Evolutionary conservation across 2,113 vertebrate genomes (phyloP), one percentile per base, ranked within the genome.

Genomic region (Columbina picui): DNA sequence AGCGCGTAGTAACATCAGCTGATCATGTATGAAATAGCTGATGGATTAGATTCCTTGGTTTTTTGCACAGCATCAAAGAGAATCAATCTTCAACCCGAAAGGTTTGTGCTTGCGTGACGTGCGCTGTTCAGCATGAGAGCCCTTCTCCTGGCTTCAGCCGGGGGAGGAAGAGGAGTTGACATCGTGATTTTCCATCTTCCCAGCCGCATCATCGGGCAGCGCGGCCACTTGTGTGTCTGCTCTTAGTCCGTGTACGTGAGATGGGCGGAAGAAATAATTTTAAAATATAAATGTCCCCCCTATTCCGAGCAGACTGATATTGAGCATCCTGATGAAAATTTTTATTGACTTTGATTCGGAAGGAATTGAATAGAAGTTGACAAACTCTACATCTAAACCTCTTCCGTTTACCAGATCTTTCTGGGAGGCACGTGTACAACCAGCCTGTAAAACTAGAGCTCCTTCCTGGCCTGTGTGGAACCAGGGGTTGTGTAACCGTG

Each of bases 191-290:
- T 19, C 76, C 49, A 3, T 82, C 59, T 50, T 74, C 36, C 47
- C n/a, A 9, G 41, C 3, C 0, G 0, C 22, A 32, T 25, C 21
- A 34, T 34, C 5, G 1, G 9, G 23, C 41, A 2, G 20, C 0
- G 9, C 16, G 36, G 50, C 71, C 29, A 1, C 61, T 4, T 50
- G 8, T 26, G 14, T 16, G n/a, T 25, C 5, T 1, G 26, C 47
- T 64, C 34, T 34, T 18, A 3, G 20, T 25, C 32, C 1, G 1
- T 34, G 23, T 26, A 13, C 56, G 47, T 25, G 49, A 47, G 36
- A 32, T 8, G 60, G 30, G 36, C 68, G 36, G 60, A 13, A 86
- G 17, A 67, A 86, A 60, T 17, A 14, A 25, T 32, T 30, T 83
- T 1, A n/a, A 27, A 43, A 17, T 25, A 21, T 7, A 22, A 1